Conservation (phyloP, 2,888 invertebrate genomes). For the Sipha maydis region DNA sequence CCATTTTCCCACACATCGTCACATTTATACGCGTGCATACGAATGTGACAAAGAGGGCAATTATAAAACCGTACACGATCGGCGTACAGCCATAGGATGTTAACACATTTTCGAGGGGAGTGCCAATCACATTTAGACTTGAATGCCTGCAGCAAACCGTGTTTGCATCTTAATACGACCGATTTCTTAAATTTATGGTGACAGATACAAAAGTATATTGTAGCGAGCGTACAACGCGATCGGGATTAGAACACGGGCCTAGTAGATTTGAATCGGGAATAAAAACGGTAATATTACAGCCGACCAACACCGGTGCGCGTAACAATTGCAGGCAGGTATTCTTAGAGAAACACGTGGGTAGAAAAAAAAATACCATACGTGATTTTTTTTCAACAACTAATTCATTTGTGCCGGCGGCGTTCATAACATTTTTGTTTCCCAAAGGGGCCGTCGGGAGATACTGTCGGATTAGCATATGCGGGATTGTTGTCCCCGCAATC, state of each 20-base stretch:
- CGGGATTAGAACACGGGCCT: neutral
- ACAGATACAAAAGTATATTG: slow-evolving; percentile 9
- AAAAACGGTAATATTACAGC: neutral
- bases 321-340: neutral
- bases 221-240: neutral
- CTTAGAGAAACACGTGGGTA: neutral
- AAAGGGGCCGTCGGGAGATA: slow-evolving; percentile 20
- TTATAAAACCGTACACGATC: slow-evolving; percentile 25
- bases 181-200: slow-evolving; percentile 50
- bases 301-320: neutral
- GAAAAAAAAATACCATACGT: slow-evolving; percentile 31
- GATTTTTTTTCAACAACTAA: slow-evolving; percentile 30
- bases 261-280: neutral
- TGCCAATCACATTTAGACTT: slow-evolving; percentile 29
- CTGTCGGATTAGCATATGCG: slow-evolving; percentile 45
- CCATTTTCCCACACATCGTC: slow-evolving; percentile 31
- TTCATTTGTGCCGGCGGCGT: slow-evolving; percentile 2
- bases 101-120: neutral
- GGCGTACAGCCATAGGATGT: neutral
- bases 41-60: slow-evolving; percentile 17
- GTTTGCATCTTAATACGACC: slow-evolving; percentile 44
- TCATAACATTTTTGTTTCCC: slow-evolving; percentile 23
- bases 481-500: slow-evolving; percentile 51
- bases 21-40: neutral
- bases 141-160: slow-evolving; percentile 17